Evolutionary conservation across 2,113 vertebrate genomes (phyloP).

Genomic region (Salvelinus namaycush): DNA sequence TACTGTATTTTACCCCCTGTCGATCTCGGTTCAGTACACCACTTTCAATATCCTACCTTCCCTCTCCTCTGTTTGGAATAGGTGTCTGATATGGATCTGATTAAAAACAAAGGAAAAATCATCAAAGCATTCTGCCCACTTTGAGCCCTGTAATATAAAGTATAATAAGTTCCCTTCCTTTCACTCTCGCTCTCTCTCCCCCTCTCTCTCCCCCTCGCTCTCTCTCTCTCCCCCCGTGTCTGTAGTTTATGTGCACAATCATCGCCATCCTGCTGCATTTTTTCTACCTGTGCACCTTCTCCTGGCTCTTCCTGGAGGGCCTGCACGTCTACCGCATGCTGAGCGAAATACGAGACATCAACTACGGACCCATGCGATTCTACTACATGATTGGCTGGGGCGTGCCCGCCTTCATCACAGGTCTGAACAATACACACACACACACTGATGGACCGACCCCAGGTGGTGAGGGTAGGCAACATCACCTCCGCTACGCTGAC

Average conservation of each 20-base stretch:
- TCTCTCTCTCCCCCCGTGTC: neutral
- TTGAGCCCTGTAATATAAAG: neutral
- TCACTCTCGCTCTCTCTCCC: neutral
- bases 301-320: conserved; percentile 91
- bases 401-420: conserved; percentile 91
- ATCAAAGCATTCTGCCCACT: neutral
- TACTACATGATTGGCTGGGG: conserved; percentile 96
- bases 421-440: conserved; percentile 58
- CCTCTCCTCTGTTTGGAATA: conserved; percentile 1
- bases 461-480: too few species aligned
- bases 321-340: conserved; percentile 90
- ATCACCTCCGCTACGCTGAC: too few species aligned
- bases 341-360: conserved; percentile 87
- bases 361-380: conserved; percentile 93
- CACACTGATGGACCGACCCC: too few species aligned
- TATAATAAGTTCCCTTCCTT: neutral
- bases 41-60: neutral
- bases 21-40: neutral
- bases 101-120: neutral
- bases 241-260: conserved; percentile 90
- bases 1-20: neutral
- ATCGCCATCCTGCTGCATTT: conserved; percentile 95
- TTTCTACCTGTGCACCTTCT: conserved; percentile 91
- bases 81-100: neutral
- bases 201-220: neutral